Conservation (phyloP, 2,888 invertebrate genomes). For the Congeria kusceri region DNA sequence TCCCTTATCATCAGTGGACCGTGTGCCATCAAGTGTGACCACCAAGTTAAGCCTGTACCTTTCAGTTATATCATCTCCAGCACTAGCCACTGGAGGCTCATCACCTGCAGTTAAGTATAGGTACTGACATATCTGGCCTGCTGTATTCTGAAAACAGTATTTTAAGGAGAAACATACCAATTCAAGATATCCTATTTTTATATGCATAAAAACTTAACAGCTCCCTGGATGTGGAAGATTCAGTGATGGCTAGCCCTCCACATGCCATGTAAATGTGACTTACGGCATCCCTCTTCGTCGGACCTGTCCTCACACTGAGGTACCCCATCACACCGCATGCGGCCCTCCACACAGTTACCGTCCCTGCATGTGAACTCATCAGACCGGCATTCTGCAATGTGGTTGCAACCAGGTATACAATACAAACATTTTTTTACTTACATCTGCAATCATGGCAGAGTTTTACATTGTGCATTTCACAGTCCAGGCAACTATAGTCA, state of each 20-base stretch:
- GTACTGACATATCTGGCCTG: neutral
- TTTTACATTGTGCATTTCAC: too few species aligned
- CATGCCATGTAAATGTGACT: too few species aligned
- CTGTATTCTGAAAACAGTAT: too few species aligned
- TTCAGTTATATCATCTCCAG: neutral
- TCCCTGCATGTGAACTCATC: conserved; percentile 85
- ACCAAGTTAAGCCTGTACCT: neutral
- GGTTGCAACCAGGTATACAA: too few species aligned
- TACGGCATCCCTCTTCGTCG: conserved; percentile 73
- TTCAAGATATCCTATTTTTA: too few species aligned
- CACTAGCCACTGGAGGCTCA: conserved; percentile 1
- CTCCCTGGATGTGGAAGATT: too few species aligned
- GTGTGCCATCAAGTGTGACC: neutral
- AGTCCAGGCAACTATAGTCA: too few species aligned
- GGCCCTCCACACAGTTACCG: conserved; percentile 90
- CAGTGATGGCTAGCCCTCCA: too few species aligned
- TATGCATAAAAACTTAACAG: too few species aligned
- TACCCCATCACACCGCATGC: conserved; percentile 92
- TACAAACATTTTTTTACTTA: too few species aligned
- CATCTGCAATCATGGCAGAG: too few species aligned
- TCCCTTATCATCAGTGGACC: neutral
- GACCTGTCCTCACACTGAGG: conserved; percentile 80
- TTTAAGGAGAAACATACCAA: too few species aligned
- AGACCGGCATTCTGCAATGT: conserved; percentile 54
- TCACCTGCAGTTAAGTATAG: neutral